These are phyloP conservation scores for Rhinolophus sinicus DNA, from an alignment of 2,113 vertebrate genomes.

Conservation along the genomic window DNA sequence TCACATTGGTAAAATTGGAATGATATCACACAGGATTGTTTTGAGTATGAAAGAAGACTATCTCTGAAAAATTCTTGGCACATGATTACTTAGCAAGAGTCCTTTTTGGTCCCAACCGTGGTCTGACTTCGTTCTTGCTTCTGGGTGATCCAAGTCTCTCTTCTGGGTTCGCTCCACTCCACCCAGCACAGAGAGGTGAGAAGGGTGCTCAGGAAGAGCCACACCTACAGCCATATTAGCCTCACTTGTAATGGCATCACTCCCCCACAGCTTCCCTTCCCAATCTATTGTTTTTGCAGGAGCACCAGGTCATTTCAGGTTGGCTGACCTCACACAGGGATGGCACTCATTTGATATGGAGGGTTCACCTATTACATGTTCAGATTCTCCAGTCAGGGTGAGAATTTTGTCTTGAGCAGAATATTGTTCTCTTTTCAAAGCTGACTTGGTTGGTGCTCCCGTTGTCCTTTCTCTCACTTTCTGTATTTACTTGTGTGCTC, in stretches of 20 bases:
- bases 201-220: background rate
- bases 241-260: background rate
- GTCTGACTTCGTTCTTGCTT: background rate
- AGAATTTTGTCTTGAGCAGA: background rate
- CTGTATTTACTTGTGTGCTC: background rate
- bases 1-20: background rate
- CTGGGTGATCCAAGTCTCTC: background rate
- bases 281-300: background rate
- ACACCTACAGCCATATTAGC: rapidly evolving
- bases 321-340: background rate
- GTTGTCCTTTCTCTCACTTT: background rate
- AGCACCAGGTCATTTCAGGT: background rate
- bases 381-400: background rate
- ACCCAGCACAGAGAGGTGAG: too few species aligned
- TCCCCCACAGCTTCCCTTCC: background rate
- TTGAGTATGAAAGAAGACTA: background rate
- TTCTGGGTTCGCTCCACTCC: background rate
- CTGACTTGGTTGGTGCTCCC: background rate
- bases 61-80: background rate
- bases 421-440: background rate
- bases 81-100: background rate
- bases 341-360: rapidly evolving
- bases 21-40: background rate
- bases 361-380: rapidly evolving
- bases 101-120: background rate